phyloP scores from a whole-genome alignment of 2,797 vertebrate genomes.

The Enteromius thamalakanensis region DNA sequence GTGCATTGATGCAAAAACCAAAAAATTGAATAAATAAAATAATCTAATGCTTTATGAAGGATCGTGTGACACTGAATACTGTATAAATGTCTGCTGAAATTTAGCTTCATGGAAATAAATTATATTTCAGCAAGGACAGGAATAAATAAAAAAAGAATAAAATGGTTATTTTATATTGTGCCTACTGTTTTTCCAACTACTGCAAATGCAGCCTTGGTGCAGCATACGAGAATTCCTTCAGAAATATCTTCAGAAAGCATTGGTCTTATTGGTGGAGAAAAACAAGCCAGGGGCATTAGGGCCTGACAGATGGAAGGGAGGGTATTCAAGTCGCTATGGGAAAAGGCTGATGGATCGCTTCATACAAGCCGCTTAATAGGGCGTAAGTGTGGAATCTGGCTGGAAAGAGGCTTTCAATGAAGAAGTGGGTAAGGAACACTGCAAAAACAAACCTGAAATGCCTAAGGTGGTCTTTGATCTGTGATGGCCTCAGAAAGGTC shows the following conservation, averaged over 20 bases:
- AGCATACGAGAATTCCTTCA: neutral
- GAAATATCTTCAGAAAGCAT: neutral
- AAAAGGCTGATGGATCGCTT: constrained; percentile 75
- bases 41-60: neutral
- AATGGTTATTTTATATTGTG: neutral
- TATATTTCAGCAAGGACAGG: neutral
- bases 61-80: neutral
- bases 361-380: constrained; percentile 69
- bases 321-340: constrained; percentile 61
- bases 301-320: constrained; percentile 78
- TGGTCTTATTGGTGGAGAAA: constrained; percentile 25
- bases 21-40: no score
- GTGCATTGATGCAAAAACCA: no score
- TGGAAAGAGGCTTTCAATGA: constrained; percentile 62
- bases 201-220: neutral
- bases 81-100: no score
- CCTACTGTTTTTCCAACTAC: neutral
- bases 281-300: constrained; percentile 65
- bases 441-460: constrained; percentile 28
- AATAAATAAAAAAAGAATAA: neutral
- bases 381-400: constrained; percentile 69
- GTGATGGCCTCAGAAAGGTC: constrained; percentile 14
- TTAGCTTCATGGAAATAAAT: no score
- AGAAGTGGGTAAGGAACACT: constrained; percentile 42
- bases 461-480: neutral